Evolutionary conservation across 2,797 vertebrate species (phyloP).

Genomic region (Muscicapa comitata): DNA sequence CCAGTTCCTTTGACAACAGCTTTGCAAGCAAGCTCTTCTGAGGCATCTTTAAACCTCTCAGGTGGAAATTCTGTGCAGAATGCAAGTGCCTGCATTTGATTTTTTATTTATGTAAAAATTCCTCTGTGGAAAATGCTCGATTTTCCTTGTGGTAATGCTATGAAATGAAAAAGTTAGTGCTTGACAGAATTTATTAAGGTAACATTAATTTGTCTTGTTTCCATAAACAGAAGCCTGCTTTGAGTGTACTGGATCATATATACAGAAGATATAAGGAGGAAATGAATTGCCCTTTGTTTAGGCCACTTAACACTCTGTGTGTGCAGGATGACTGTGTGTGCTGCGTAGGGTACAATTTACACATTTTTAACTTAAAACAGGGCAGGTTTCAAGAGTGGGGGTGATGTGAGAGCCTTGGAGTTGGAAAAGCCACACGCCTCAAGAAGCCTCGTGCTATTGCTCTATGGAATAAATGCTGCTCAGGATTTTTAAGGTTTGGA

Average conservation of each 20-base stretch:
- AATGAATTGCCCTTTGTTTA: background rate
- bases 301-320: background rate
- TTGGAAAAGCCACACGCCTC: background rate
- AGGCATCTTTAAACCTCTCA: background rate
- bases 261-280: background rate
- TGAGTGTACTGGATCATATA: background rate
- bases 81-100: background rate
- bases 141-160: background rate
- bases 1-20: background rate
- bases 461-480: background rate
- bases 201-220: background rate
- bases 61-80: background rate
- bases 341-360: background rate
- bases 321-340: background rate
- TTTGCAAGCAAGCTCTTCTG: background rate
- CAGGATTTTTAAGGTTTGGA: background rate
- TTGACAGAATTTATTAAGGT: background rate
- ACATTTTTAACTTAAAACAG: background rate
- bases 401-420: background rate
- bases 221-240: background rate
- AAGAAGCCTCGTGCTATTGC: background rate
- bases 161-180: background rate
- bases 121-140: background rate
- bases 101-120: background rate
- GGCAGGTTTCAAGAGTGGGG: background rate